Base-by-base conservation (phyloP, 2,113 vertebrate species). In the Alligator sinensis region DNA sequence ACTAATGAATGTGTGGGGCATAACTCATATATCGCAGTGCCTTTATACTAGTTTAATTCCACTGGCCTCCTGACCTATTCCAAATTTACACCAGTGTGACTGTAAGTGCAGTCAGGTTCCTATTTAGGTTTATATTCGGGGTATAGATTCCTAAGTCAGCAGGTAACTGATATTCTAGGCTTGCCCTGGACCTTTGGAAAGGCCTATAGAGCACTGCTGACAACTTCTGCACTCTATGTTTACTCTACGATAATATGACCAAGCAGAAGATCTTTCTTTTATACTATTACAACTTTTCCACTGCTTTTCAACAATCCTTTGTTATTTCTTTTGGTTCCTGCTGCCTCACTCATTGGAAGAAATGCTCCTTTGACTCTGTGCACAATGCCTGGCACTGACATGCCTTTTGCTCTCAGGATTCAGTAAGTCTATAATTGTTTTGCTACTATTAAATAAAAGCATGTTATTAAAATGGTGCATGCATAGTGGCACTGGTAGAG, bases 401-500 rank as follows among this genome's bases (percentile, higher is more conserved):
- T 28, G 15, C 1, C 1, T 57, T 91, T 91, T 87, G 28, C 21
- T 88, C 25, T 77, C 55, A 62, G 25, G 87, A 94, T 84, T 86
- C 76, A 58, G 18, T 83, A 77, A n/a, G 6, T 9, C 11, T 58
- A 63, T 84, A 95, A 72, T 85, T 22, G 7, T 84, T 94, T 72
- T 93, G 15, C 11, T 90, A 47, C 47, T 81, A 25, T 54, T 72
- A 82, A 90, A 89, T 74, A 86, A 83, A 66, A 95, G 66, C 28
- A 10, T 28, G 11, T 66, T 55, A 94, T 96, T 97, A 87, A 88
- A 96, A 94, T 93, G 88, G 61, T 55, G 11, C 55, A 14, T 57
- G 21, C 10, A 1, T 81, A 30, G 22, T 87, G 6, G 27, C 88
- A 74, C 19, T 80, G 66, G 75, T 58, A 83, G 82, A 28, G 19